Evolutionary conservation across 1,140 invertebrate species (phyloP), one percentile per base, ranked within the genome.

Genomic region (Spodoptera litura): DNA sequence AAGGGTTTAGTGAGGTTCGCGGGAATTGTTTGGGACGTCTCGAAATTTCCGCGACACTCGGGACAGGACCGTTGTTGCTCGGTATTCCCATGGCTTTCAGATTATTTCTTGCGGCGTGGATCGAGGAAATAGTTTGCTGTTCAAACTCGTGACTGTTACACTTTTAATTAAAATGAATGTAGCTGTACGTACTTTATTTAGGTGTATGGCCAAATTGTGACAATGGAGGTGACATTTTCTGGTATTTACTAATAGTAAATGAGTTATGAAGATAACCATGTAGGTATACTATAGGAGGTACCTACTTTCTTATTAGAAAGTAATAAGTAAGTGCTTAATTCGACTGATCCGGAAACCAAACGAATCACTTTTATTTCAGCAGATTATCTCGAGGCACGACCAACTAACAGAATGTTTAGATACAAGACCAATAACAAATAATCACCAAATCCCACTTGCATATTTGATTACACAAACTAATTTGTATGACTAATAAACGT

Each of bases 391-490:
- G 38, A 44, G 38, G 1, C 1, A 31, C 31, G 31, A 31, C 31
- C 31, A 3, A 31, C 3, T 44, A 44, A 5, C 9, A 0, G 12
- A 38, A 66, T 49, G 20, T 49, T 20, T 44, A 49, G 15, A 20
- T 25, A 25, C 38, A 49, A 49, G n/a, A 8, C 62, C 44, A 66
- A 66, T 49, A 66, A 66, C 15, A 53, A 52, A 70, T 70, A 53
- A 70, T 70, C 52, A 70, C 20, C 20, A 20, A 52, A 70, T 53
- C 25, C 38, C 62, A 66, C 66, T 52, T 70, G 66, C 66, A 70
- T 70, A 70, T 70, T 70, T 70, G 66, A 70, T 70, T 70, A 70
- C 66, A 53, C 52, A 70, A 53, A 70, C 66, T 70, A 70, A 70
- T 70, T 70, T 70, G 66, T 52, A 70, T 52, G 35, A 70, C 66